phyloP scores from a whole-genome alignment of 2,888 invertebrate genomes.

The Strigamia crassipes region DNA sequence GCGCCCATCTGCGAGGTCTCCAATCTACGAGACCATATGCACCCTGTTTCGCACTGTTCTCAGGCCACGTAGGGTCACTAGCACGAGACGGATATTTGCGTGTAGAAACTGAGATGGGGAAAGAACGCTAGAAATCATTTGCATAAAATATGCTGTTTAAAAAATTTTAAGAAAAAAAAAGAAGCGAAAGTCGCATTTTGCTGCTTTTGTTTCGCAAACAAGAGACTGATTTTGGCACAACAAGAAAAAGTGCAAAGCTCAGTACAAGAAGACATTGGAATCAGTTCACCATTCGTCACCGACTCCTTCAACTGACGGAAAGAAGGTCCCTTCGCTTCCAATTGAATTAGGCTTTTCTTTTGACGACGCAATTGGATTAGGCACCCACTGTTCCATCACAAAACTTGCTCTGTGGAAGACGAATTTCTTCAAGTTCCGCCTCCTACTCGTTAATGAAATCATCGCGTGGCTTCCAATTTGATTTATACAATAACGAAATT shows the following conservation, averaged over 20 bases:
- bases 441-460: constrained; percentile 31
- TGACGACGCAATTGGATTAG: constrained; percentile 40
- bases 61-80: neutral
- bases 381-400: constrained; percentile 36
- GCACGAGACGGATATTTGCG: constrained; percentile 13
- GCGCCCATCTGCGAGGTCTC: constrained; percentile 36
- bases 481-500: constrained; percentile 40
- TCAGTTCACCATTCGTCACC: constrained; percentile 41
- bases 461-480: constrained; percentile 42
- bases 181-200: neutral
- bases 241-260: constrained; percentile 6
- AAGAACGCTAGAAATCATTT: neutral
- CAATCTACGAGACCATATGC: constrained; percentile 32
- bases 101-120: neutral
- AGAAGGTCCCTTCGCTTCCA: constrained; percentile 26
- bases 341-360: constrained; percentile 42
- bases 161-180: neutral
- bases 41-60: constrained; percentile 23
- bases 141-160: neutral
- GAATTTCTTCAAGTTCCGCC: neutral
- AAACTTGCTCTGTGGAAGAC: constrained; percentile 4
- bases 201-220: neutral
- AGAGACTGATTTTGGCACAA: neutral
- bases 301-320: constrained; percentile 14
- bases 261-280: neutral